phyloP scores from a whole-genome alignment of 2,888 invertebrate species.

The Punctoribates punctum region DNA sequence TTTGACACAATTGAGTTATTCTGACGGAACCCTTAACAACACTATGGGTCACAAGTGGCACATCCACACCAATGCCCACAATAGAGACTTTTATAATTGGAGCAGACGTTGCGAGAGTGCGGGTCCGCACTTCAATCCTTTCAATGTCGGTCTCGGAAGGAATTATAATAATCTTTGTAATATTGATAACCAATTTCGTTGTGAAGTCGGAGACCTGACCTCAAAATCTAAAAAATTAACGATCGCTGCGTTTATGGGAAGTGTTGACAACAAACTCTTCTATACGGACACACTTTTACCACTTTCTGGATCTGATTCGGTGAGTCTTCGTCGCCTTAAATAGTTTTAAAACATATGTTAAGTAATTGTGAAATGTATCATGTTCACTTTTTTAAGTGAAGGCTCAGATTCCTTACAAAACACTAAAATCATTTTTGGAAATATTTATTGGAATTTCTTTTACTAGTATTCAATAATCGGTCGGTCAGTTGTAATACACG shows the following conservation, averaged over 20 bases:
- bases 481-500: constrained; percentile 78
- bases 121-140: constrained; percentile 73
- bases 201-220: constrained; percentile 67
- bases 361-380: too few species aligned
- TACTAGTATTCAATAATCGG: constrained; percentile 42
- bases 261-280: constrained; percentile 55
- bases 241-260: constrained; percentile 45
- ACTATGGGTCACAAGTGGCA: constrained; percentile 66
- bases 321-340: too few species aligned
- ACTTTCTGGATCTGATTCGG: constrained; percentile 63
- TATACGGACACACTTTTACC: constrained; percentile 75
- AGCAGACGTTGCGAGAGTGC: constrained; percentile 67
- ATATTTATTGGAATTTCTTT: too few species aligned
- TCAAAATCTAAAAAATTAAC: constrained; percentile 50
- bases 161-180: constrained; percentile 47
- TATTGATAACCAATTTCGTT: constrained; percentile 47
- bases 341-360: too few species aligned
- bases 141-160: constrained; percentile 57
- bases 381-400: too few species aligned
- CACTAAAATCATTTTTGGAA: too few species aligned
- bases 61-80: constrained; percentile 70
- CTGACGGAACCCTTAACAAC: constrained; percentile 66
- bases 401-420: too few species aligned
- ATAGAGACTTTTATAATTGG: constrained; percentile 87
- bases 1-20: constrained; percentile 77